Evolutionary conservation across 2,888 invertebrate species (phyloP).

Genomic region (Chrysina gloriosa): DNA sequence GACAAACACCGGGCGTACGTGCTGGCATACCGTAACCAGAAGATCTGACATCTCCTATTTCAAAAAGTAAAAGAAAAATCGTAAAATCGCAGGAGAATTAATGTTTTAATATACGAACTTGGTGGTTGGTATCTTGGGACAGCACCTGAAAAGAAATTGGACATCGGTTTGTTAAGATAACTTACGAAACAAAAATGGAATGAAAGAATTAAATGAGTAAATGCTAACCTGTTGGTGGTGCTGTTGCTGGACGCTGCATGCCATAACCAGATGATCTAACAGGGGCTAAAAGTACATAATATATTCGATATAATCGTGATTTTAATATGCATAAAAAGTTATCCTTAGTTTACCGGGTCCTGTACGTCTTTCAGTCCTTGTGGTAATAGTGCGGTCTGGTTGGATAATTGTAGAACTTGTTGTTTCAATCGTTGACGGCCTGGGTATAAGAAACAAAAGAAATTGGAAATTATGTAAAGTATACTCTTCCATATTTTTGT

Average conservation of each 20-base stretch:
- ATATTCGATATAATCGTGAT: neutral
- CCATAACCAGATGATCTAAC: slow-evolving; percentile 1
- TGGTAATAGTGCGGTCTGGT: slow-evolving; percentile 2
- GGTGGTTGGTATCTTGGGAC: neutral
- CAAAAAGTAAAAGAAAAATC: neutral
- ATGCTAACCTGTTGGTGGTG: neutral
- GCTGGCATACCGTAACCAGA: slow-evolving; percentile 4
- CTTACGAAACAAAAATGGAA: neutral
- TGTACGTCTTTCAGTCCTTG: slow-evolving; percentile 8
- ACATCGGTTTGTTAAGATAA: too few species aligned
- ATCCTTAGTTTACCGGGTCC: slow-evolving; percentile 2
- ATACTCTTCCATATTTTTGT: too few species aligned
- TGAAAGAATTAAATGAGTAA: neutral
- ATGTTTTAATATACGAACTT: neutral
- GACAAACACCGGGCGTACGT: neutral
- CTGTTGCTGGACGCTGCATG: slow-evolving; percentile 3
- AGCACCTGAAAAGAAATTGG: neutral
- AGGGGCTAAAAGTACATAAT: neutral
- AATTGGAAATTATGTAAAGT: too few species aligned
- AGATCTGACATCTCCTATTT: neutral
- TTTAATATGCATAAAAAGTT: neutral
- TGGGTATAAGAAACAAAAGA: neutral
- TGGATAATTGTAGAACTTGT: slow-evolving; percentile 14
- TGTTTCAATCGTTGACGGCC: neutral
- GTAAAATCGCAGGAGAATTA: neutral